A percentile compares a stretch with the other conserved stretches of the same genome.
Conservation (phyloP, 1,140 invertebrate genomes). For the Melanaphis sacchari region DNA sequence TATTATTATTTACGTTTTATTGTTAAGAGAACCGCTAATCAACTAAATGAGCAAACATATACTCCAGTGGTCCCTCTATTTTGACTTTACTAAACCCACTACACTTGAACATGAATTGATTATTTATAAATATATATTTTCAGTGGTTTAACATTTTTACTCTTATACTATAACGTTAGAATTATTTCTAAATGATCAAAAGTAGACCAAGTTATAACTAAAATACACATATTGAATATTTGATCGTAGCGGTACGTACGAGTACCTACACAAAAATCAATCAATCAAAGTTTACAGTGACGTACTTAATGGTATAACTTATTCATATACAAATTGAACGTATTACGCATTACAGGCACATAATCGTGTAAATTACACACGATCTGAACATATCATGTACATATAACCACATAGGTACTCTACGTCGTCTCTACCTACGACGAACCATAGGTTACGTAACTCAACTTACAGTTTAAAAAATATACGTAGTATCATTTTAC, state of each 20-base stretch:
- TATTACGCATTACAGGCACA: neutral
- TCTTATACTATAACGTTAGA: neutral
- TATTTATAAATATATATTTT: neutral
- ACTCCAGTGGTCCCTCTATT: neutral
- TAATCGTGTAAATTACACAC: neutral
- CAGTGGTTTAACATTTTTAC: neutral
- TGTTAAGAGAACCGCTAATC: neutral
- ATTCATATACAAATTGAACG: neutral
- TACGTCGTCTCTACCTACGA: neutral
- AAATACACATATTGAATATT: neutral
- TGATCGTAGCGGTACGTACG: neutral
- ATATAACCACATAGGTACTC: too few relatives aligned
- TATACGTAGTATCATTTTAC: neutral
- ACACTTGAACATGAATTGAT: neutral
- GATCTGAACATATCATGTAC: neutral
- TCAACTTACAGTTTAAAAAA: neutral
- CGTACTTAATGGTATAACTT: slow-evolving; percentile 1
- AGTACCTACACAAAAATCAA: neutral
- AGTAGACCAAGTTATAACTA: neutral
- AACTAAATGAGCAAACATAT: neutral
- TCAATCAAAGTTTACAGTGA: neutral
- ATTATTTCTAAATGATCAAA: neutral
- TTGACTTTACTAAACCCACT: neutral
- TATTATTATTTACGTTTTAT: neutral
- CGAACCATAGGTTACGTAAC: too few relatives aligned